Evolutionary conservation across 1,140 invertebrate species (phyloP), one percentile per base, ranked within the genome.

Genomic region (Schmidtea mediterranea): DNA sequence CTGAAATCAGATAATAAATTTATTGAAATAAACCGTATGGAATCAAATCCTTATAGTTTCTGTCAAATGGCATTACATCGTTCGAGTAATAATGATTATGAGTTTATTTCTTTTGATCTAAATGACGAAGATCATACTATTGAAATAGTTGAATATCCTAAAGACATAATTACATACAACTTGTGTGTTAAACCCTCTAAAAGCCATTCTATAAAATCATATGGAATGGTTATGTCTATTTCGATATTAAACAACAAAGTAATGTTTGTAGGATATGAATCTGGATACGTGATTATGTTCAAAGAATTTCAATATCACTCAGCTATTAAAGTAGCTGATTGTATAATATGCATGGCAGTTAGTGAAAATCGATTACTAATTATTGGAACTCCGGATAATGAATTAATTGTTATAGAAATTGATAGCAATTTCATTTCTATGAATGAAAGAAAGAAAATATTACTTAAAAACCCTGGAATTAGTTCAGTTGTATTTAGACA

Each of bases 401-500:
- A 50, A 8, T 23, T 60, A 0, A 37, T 43, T 2, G 50, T 49
- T 1, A 58, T 54, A 51, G 43, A 13, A 26, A 23, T 56, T 12
- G 38, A 21, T 10, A 32, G 49, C 1, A 45, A 55, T 10, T 21
- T 9, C 18, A 52, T 40, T 12, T 12, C 54, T 1, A 49, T 51
- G 12, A 26, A 6, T 32, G 26, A 46, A 26, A 38, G 23, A 15
- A 24, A 32, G 46, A 22, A 23, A 22, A 22, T 55, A 0, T 38
- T 43, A 10, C 36, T 55, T 0, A 57, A 39, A 24, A 60, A 59
- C 53, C 32, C 55, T 23, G 59, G 59, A 40, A 52, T 58, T 50
- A 55, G 52, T 57, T 70, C 70, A 52, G 63, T 80, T n/a, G 68
- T 69, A 51, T 72, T 79, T 43, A 68, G 78, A 49, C 55, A 63